Evolutionary conservation across 2,888 invertebrate species (phyloP).

Genomic region (Cosmorhoe ocellata): DNA sequence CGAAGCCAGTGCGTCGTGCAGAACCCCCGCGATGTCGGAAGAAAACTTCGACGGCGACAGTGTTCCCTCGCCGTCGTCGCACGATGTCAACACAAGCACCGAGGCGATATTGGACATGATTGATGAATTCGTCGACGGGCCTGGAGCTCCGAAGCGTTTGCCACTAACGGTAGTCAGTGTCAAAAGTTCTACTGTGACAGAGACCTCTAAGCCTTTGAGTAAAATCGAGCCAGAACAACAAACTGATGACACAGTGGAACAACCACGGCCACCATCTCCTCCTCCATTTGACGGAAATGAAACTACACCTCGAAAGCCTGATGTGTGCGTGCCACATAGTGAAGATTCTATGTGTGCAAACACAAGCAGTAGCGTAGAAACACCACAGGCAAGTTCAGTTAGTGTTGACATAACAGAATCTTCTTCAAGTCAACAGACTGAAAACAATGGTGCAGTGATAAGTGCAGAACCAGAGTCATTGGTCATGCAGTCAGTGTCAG

Average conservation of each 20-base stretch:
- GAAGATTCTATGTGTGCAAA: conserved; percentile 34
- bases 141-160: conserved; percentile 68
- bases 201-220: conserved; percentile 3
- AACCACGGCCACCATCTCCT: conserved; percentile 34
- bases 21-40: conserved; percentile 71
- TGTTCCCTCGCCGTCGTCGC: conserved; percentile 74
- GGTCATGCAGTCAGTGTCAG: conserved; percentile 29
- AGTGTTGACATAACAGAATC: conserved; percentile 35
- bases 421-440: conserved; percentile 16
- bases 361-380: conserved; percentile 38
- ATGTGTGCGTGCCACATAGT: conserved; percentile 36
- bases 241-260: conserved; percentile 18
- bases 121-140: conserved; percentile 77
- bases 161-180: conserved; percentile 41
- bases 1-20: conserved; percentile 58
- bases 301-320: conserved; percentile 37
- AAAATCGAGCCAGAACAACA: conserved; percentile 25
- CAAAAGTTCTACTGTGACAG: conserved; percentile 1
- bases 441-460: conserved; percentile 20
- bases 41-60: conserved; percentile 75
- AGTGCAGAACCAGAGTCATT: conserved; percentile 31
- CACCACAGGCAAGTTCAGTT: conserved; percentile 44
- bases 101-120: conserved; percentile 80
- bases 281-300: conserved; percentile 44
- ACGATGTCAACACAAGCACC: conserved; percentile 75